Evolutionary conservation across 1,140 invertebrate genomes (phyloP), one percentile per base, ranked within the genome.

Genomic region (Trichogramma pretiosum): DNA sequence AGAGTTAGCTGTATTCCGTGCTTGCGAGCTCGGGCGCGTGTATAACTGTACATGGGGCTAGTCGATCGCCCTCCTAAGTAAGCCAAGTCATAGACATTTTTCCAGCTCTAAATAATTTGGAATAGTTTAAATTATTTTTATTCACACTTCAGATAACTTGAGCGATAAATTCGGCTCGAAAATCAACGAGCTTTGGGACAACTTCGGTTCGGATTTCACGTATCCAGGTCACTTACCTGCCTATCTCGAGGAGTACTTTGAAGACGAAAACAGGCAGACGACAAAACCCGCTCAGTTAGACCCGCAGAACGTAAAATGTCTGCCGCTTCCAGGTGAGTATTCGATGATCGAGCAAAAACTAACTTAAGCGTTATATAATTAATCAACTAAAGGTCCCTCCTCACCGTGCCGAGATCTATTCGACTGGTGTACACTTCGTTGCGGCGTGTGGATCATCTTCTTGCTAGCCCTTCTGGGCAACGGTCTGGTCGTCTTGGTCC

Each of bases 391-490:
- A 82, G 93, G 92, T 50, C 93, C 94, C 0, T 97, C 97, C 68
- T 74, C 96, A 56, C 94, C 94, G 0, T 98, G 94, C 64, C 85
- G 91, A 61, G 93, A 97, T 65, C 74, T 98, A 33, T 96, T 98
- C 65, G 93, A 95, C 59, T 97, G 93, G 92, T 97, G 93, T 93
- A 94, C 92, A 1, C 72, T 98, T 39, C 80, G 93, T 19, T 96
- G 92, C 61, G 93, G 93, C 1, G 91, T 97, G 5, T 98, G 94
- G 94, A 82, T 95, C 24, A 92, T 97, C 5, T 97, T 97, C 67
- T 78, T 96, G 13, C 74, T 96, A 36, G 90, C 93, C 7, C 81
- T 97, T 70, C 76, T 97, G 10, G 93, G 93, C n/a, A 97, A 97
- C 63, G 92, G 91, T 14, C 91, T 87, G 1, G 93, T 97, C 9